phyloP scores from a whole-genome alignment of 2,113 vertebrate species.

The Alosa alosa region DNA sequence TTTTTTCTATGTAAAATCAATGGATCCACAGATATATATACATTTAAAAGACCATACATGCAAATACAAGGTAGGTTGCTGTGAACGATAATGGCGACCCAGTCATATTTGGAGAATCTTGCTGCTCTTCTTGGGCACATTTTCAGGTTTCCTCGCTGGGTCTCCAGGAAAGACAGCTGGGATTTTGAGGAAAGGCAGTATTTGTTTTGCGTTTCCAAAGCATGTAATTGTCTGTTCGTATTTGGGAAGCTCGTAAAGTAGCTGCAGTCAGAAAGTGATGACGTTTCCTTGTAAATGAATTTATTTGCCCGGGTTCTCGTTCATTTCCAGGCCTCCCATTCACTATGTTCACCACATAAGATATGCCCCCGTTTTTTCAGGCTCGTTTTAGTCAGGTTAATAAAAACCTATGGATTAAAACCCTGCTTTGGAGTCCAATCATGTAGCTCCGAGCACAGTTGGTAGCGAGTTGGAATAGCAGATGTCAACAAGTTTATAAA shows the following conservation, averaged over 20 bases:
- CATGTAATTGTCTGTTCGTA: conserved; percentile 63
- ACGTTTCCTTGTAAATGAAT: conserved; percentile 63
- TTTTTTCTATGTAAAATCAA: background rate
- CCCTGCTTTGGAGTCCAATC: conserved; percentile 41
- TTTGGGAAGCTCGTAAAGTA: conserved; percentile 62
- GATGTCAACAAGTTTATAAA: conserved; percentile 56
- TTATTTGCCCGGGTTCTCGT: conserved; percentile 59
- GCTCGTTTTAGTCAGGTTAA: conserved; percentile 57
- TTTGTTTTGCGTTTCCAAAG: conserved; percentile 63
- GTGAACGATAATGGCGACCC: background rate
- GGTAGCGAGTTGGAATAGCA: conserved; percentile 60
- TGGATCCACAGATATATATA: background rate
- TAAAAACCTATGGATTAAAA: conserved; percentile 58
- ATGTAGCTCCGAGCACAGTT: conserved; percentile 25
- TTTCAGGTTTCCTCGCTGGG: background rate
- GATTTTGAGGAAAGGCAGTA: conserved; percentile 42
- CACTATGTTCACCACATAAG: conserved; percentile 54
- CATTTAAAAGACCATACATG: background rate
- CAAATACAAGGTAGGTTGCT: background rate
- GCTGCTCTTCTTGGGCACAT: background rate
- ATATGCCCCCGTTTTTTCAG: conserved; percentile 49
- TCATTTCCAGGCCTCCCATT: conserved; percentile 45
- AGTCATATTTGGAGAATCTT: background rate
- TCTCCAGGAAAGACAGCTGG: conserved; percentile 37
- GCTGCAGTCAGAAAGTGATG: conserved; percentile 55